Conservation (phyloP, 37 sponge, comb jelly and placozoan genomes). For the Aphrocallistes beatrix region DNA sequence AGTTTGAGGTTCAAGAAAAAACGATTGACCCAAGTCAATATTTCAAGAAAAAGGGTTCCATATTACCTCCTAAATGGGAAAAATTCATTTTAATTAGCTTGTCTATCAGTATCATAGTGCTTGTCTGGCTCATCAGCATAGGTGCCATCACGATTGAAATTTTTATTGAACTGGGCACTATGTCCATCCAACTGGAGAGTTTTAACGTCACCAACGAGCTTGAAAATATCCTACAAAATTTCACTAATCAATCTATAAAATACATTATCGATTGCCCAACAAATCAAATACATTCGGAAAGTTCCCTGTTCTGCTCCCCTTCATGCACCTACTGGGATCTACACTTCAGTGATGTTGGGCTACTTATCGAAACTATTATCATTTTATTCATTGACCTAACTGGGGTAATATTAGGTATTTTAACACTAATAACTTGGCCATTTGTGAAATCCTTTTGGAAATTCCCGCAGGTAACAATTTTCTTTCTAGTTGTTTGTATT, state of each 20-base stretch:
- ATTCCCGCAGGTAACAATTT: background rate
- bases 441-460: slow-evolving; percentile 14
- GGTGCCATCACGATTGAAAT: background rate
- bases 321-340: background rate
- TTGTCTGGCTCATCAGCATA: background rate
- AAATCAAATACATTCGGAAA: background rate
- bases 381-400: background rate
- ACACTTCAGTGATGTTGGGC: background rate
- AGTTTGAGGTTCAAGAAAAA: too few relatives aligned
- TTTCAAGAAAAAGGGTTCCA: background rate
- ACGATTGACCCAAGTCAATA: background rate
- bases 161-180: background rate
- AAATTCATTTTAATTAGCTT: background rate
- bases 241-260: background rate
- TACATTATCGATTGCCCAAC: background rate
- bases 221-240: background rate
- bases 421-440: background rate
- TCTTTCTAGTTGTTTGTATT: background rate
- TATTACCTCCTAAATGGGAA: background rate
- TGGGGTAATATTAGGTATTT: background rate
- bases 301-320: background rate
- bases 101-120: background rate
- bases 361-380: background rate
- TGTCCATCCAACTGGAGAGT: background rate
- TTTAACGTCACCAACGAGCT: background rate